phyloP scores from a whole-genome alignment of 2,797 vertebrate species.

The Helicolenus hilgendorfi region DNA sequence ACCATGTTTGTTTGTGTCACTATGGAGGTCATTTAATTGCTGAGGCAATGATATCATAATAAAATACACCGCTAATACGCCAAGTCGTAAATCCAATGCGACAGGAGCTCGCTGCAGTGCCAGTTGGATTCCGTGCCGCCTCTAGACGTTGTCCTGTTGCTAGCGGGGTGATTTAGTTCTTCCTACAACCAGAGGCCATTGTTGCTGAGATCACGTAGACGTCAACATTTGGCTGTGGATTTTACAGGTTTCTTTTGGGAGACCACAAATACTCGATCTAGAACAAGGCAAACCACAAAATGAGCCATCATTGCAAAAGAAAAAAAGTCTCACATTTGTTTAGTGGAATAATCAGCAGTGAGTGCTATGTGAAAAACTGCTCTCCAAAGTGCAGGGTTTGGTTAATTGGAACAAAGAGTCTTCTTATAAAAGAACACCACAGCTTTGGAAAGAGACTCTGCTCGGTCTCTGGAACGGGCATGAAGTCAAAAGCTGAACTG shows the following conservation, averaged over 20 bases:
- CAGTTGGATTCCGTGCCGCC: slow-evolving; percentile 2
- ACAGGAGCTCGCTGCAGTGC: background rate
- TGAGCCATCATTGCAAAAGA: background rate
- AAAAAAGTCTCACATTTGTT: background rate
- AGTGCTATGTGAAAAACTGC: background rate
- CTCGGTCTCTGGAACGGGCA: background rate
- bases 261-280: background rate
- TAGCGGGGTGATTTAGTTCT: slow-evolving; percentile 10
- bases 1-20: slow-evolving; percentile 36
- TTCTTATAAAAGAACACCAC: slow-evolving; percentile 56
- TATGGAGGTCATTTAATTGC: background rate
- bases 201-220: slow-evolving; percentile 17
- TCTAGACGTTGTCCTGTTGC: background rate
- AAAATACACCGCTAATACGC: background rate
- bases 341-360: background rate
- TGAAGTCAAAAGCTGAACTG: background rate
- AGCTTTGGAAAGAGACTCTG: slow-evolving; percentile 27
- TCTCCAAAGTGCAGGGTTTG: slow-evolving; percentile 9
- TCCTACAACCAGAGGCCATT: slow-evolving; percentile 3
- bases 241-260: background rate
- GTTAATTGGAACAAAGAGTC: slow-evolving; percentile 11
- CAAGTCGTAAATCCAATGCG: slow-evolving; percentile 58
- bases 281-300: slow-evolving; percentile 4
- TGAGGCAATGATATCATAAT: background rate
- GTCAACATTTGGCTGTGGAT: background rate